Evolutionary conservation across 1,140 invertebrate species (phyloP).

Genomic region (Rhysida immarginata): DNA sequence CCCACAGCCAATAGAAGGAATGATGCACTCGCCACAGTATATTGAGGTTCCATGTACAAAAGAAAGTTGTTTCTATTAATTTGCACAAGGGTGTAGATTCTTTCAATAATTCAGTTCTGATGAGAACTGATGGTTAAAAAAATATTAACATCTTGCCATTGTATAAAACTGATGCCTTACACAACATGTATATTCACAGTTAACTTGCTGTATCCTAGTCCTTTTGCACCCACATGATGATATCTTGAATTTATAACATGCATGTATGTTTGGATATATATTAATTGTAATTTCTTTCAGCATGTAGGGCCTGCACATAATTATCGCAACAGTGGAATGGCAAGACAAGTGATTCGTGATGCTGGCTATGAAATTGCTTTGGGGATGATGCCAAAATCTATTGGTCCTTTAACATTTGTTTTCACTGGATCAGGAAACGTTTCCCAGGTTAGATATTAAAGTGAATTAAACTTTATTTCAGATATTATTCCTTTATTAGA

Average conservation of each 20-base stretch:
- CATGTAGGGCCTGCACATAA: slow-evolving; percentile 97
- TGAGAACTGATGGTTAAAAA: too few relatives aligned
- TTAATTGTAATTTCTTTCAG: slow-evolving; percentile 31
- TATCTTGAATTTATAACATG: not conserved
- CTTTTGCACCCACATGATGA: not conserved
- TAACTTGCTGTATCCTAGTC: not conserved
- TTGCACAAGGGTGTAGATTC: too few relatives aligned
- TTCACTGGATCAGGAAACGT: slow-evolving; percentile 84
- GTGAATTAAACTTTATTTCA: too few relatives aligned
- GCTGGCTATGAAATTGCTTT: slow-evolving; percentile 95
- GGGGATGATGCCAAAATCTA: slow-evolving; percentile 93
- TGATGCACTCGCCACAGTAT: too few relatives aligned
- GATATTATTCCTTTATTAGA: too few relatives aligned
- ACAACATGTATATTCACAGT: not conserved
- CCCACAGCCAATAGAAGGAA: too few relatives aligned
- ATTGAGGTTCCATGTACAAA: too few relatives aligned
- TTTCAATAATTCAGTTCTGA: too few relatives aligned
- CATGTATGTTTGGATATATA: not conserved
- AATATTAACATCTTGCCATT: too few relatives aligned
- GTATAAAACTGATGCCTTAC: too few relatives aligned
- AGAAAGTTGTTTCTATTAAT: too few relatives aligned
- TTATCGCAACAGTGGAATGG: slow-evolving; percentile 94
- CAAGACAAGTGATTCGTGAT: slow-evolving; percentile 87
- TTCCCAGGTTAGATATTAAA: too few relatives aligned
- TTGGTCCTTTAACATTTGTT: slow-evolving; percentile 93